These are phyloP conservation scores for Anastrepha obliqua DNA, from an alignment of 1,140 invertebrate species.

Conservation along the genomic window DNA sequence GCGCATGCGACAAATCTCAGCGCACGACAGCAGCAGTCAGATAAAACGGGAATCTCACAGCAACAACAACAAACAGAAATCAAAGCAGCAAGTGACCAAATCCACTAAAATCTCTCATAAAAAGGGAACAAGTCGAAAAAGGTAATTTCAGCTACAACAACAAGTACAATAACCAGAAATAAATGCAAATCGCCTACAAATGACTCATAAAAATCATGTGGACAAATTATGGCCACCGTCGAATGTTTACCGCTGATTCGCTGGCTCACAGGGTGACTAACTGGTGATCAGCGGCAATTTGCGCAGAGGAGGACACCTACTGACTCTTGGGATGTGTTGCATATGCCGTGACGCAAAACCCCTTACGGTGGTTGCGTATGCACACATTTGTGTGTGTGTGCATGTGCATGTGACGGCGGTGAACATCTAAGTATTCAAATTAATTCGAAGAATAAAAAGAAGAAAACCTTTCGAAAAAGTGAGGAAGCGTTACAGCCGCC, in stretches of 20 bases:
- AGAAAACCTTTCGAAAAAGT: not conserved
- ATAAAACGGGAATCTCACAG: not conserved
- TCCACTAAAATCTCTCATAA: not conserved
- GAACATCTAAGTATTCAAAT: slow-evolving; percentile 48
- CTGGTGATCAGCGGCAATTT: slow-evolving; percentile 23
- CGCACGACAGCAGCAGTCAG: not conserved
- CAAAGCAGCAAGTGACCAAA: not conserved
- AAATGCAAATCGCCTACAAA: slow-evolving; percentile 53
- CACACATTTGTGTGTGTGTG: not conserved
- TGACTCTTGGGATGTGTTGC: not conserved
- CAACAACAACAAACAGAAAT: slow-evolving; percentile 9
- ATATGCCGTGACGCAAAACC: not conserved
- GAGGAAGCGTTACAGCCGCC: not conserved
- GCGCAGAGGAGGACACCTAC: slow-evolving; percentile 12
- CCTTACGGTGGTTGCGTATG: not conserved
- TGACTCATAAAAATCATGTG: slow-evolving; percentile 55
- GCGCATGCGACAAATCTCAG: slow-evolving; percentile 36
- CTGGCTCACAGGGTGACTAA: not conserved
- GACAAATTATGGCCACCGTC: slow-evolving; percentile 48
- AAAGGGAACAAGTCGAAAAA: slow-evolving; percentile 21
- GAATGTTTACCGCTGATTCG: not conserved
- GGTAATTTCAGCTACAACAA: slow-evolving; percentile 29
- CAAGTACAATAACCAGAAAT: not conserved
- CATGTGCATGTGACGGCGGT: not conserved
- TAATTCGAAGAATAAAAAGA: not conserved